Conservation (phyloP, 2,888 invertebrate genomes). For the Tenthredo livida region DNA sequence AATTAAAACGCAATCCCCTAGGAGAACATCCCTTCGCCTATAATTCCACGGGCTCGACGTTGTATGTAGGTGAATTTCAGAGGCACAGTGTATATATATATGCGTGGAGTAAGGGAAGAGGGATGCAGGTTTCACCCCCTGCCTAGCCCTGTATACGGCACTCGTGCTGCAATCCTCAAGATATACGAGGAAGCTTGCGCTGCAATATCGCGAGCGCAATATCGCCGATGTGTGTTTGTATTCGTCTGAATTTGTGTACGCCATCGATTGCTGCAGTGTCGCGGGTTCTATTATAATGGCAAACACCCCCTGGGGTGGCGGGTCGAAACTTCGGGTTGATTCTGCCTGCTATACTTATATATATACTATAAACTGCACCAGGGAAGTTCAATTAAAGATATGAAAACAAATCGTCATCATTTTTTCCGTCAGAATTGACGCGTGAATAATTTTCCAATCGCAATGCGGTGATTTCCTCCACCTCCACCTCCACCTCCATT, state of each 20-base stretch:
- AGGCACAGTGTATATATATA: not conserved
- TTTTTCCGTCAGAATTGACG: slow-evolving; percentile 29
- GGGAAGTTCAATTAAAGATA: slow-evolving; percentile 46
- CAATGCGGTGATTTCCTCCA: slow-evolving; percentile 21
- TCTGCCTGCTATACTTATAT: not conserved
- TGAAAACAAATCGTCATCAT: slow-evolving; percentile 41
- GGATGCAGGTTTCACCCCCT: slow-evolving; percentile 6
- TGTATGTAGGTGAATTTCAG: not conserved
- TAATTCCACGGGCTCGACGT: not conserved
- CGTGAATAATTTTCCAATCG: slow-evolving; percentile 28
- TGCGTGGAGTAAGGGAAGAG: not conserved
- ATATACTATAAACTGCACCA: not conserved
- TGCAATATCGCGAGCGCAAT: slow-evolving; percentile 50
- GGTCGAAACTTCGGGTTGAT: not conserved
- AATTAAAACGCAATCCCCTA: slow-evolving; percentile 43
- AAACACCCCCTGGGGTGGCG: slow-evolving; percentile 14
- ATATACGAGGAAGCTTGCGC: slow-evolving; percentile 40
- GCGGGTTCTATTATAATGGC: slow-evolving; percentile 34
- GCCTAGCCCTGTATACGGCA: not conserved
- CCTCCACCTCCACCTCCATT: not conserved
- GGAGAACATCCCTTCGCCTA: slow-evolving; percentile 27
- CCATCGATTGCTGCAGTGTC: slow-evolving; percentile 30
- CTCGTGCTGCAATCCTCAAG: slow-evolving; percentile 45
- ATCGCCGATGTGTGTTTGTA: slow-evolving; percentile 40
- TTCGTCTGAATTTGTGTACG: slow-evolving; percentile 46